Evolutionary conservation across 2,888 invertebrate genomes (phyloP), one percentile per base, ranked within the genome.

Genomic region (Ypsolopha sequella): DNA sequence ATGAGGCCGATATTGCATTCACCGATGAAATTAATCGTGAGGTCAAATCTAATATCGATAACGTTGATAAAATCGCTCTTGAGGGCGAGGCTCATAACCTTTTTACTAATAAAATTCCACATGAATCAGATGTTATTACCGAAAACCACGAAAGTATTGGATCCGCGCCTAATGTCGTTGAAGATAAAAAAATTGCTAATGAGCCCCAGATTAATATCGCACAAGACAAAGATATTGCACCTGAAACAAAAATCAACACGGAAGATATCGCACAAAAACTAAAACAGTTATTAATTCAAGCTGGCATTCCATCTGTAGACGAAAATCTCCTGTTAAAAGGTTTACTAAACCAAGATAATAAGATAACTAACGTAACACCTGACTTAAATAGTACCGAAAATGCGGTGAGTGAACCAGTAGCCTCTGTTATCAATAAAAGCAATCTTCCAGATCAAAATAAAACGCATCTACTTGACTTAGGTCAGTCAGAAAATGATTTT

Each of bases 401-500:
- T 24, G 24, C 24, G 24, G 4, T 24, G 2, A 24, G 24, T 24
- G 24, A 36, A 14, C 6, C 8, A 33, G 7, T 38, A 10, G 2
- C 50, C 39, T 41, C 49, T 45, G 56, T 43, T 52, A 47, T n/a
- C 41, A 47, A 48, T n/a, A 41, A 34, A 36, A 24, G 45, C 48
- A 51, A 54, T 36, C 7, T 36, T 14, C 24, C 24, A 4, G 49
- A 24, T 7, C 34, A n/a, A 14, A 41, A 49, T 38, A 9, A 39
- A 34, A 39, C 10, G 7, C 10, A 11, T 13, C 7, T 24, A n/a
- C 39, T 74, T 51, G 84, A 84, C 61, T 70, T 85, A 39, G 68
- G 70, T 44, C 81, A 81, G 61, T 78, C 80, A 3, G 86, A 86
- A 69, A 84, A 76, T 60, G 87, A 86, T 60, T 86, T 86, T 58